Evolutionary conservation across 2,113 vertebrate species (phyloP).

Genomic region (Sciurus niger): DNA sequence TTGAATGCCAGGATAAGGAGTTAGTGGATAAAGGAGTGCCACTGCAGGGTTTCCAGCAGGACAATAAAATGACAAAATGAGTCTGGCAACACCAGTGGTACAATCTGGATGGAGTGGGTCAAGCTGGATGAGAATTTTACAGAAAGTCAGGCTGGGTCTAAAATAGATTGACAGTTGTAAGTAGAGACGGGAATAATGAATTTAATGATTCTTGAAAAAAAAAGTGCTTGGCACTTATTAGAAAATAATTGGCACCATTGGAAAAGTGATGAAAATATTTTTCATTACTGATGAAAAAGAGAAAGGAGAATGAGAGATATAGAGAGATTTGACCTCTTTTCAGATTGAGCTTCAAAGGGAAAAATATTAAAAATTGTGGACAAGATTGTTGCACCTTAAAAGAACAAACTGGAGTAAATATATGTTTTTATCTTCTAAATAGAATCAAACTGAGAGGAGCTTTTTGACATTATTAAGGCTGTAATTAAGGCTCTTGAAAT

Average conservation of each 20-base stretch:
- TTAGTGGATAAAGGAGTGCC: neutral
- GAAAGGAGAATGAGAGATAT: neutral
- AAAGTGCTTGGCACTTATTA: neutral
- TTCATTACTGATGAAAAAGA: constrained; percentile 7
- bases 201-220: neutral
- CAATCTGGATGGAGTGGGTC: neutral
- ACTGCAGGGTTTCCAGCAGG: neutral
- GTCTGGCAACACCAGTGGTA: neutral
- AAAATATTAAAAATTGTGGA: neutral
- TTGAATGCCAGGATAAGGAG: neutral
- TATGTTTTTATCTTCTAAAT: constrained; percentile 54
- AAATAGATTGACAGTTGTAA: neutral
- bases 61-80: neutral
- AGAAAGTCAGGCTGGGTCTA: neutral
- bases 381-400: constrained; percentile 33
- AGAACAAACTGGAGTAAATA: neutral
- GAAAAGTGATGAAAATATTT: constrained; percentile 20
- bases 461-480: constrained; percentile 41
- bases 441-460: neutral
- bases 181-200: neutral
- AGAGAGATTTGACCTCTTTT: neutral
- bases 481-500: constrained; percentile 16
- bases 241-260: neutral
- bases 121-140: neutral
- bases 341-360: neutral